Percentiles rank a stretch among this genome's conserved stretches.
phyloP scores from a whole-genome alignment of 2,888 invertebrate species.

The Acanthoscelides obtectus region DNA sequence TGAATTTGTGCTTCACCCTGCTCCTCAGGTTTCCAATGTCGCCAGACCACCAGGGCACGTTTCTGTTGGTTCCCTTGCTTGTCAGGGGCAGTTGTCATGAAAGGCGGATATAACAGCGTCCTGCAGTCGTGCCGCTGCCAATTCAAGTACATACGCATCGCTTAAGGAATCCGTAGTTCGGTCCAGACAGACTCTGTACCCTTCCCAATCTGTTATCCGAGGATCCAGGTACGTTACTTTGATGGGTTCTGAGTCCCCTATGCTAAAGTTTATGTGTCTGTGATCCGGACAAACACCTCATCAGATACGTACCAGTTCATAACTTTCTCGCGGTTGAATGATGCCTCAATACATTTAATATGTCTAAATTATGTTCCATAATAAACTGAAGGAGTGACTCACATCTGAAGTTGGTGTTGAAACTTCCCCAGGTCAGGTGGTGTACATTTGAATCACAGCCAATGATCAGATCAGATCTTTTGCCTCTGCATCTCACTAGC shows the following conservation, averaged over 20 bases:
- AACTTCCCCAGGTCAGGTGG: constrained; percentile 5
- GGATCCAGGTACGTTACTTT: too few species aligned
- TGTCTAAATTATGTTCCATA: constrained; percentile 3
- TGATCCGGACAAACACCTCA: background rate
- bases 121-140: background rate
- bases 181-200: background rate
- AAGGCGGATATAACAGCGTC: background rate
- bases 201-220: too few species aligned
- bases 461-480: background rate
- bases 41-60: too few species aligned
- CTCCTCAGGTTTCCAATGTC: background rate
- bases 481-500: constrained; percentile 4
- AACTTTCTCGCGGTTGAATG: background rate
- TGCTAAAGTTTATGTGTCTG: background rate
- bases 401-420: background rate
- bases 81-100: background rate
- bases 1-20: background rate
- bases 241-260: background rate
- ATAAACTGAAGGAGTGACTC: constrained; percentile 6
- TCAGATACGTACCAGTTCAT: background rate
- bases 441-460: constrained; percentile 1
- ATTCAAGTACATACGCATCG: background rate
- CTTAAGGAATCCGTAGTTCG: background rate
- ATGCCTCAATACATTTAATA: background rate
- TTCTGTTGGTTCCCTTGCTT: too few species aligned